Percentiles rank a stretch among this genome's conserved stretches.
phyloP scores from a whole-genome alignment of 1,140 invertebrate species.

The Orius insidiosus region DNA sequence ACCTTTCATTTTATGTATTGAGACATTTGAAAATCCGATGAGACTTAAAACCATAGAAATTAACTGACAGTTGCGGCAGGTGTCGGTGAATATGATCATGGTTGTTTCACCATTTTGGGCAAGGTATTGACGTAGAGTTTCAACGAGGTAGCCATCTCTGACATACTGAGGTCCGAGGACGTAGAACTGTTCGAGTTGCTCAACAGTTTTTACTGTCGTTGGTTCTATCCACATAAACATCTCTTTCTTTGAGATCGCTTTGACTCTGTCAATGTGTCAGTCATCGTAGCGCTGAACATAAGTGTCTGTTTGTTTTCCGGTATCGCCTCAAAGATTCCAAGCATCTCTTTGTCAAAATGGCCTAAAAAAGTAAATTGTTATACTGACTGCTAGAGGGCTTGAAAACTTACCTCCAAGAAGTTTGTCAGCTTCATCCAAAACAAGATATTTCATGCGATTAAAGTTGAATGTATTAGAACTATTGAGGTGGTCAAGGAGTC shows the following conservation, averaged over 20 bases:
- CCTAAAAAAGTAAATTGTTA: constrained; percentile 29
- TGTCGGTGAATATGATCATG: constrained; percentile 85
- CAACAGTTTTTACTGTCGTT: constrained; percentile 61
- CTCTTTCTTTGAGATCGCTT: constrained; percentile 24
- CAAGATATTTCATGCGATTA: constrained; percentile 63
- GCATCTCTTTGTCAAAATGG: constrained; percentile 60
- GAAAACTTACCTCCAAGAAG: constrained; percentile 42
- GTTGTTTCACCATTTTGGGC: constrained; percentile 53
- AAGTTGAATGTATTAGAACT: constrained; percentile 70
- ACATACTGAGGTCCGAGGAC: constrained; percentile 75
- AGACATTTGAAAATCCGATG: constrained; percentile 71
- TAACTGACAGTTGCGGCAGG: constrained; percentile 78
- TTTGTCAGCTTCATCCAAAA: constrained; percentile 86
- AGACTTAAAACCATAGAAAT: constrained; percentile 70
- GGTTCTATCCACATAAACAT: constrained; percentile 45
- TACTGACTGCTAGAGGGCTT: too few relatives aligned
- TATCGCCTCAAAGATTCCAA: constrained; percentile 63
- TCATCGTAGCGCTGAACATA: constrained; percentile 93
- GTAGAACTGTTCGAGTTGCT: constrained; percentile 75
- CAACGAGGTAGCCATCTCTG: constrained; percentile 84
- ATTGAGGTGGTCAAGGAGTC: constrained; percentile 61
- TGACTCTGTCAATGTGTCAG: constrained; percentile 60
- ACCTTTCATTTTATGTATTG: constrained; percentile 69
- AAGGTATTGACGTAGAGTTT: constrained; percentile 64
- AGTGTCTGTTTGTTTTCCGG: constrained; percentile 69